phyloP scores from a whole-genome alignment of 2,888 invertebrate genomes.

The Noctua comes region DNA sequence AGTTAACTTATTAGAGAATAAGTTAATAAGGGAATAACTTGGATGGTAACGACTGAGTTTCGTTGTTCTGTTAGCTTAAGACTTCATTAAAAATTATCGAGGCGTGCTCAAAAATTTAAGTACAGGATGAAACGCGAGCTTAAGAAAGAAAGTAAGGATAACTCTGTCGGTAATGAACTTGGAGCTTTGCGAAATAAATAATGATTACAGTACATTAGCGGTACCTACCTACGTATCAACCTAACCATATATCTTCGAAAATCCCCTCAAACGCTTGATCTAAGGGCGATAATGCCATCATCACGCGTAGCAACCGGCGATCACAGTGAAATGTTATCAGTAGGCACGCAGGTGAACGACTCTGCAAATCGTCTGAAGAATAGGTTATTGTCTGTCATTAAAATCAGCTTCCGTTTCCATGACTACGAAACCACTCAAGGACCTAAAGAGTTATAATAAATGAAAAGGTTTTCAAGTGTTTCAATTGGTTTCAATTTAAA shows the following conservation, averaged over 20 bases:
- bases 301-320: slow-evolving; percentile 9
- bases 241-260: slow-evolving; percentile 5
- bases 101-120: slow-evolving; percentile 57
- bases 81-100: slow-evolving; percentile 62
- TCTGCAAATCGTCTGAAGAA: slow-evolving; percentile 19
- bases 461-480: neutral
- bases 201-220: slow-evolving; percentile 33
- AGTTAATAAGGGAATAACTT: slow-evolving; percentile 65
- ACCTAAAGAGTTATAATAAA: slow-evolving; percentile 1
- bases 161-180: slow-evolving; percentile 26
- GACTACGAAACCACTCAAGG: neutral
- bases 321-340: slow-evolving; percentile 34
- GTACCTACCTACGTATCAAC: neutral
- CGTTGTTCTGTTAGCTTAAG: slow-evolving; percentile 60
- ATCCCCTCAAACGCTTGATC: slow-evolving; percentile 18
- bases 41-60: slow-evolving; percentile 58
- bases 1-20: slow-evolving; percentile 66
- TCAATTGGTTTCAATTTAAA: neutral
- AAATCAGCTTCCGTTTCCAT: neutral
- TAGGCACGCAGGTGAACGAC: slow-evolving; percentile 35
- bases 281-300: slow-evolving; percentile 37
- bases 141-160: slow-evolving; percentile 41
- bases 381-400: slow-evolving; percentile 10
- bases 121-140: slow-evolving; percentile 51
- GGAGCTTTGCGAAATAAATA: slow-evolving; percentile 42